Percentiles rank a stretch among this genome's conserved stretches.
Evolutionary conservation across 2,888 invertebrate genomes (phyloP).

Genomic region (Metopia argyrocephala): DNA sequence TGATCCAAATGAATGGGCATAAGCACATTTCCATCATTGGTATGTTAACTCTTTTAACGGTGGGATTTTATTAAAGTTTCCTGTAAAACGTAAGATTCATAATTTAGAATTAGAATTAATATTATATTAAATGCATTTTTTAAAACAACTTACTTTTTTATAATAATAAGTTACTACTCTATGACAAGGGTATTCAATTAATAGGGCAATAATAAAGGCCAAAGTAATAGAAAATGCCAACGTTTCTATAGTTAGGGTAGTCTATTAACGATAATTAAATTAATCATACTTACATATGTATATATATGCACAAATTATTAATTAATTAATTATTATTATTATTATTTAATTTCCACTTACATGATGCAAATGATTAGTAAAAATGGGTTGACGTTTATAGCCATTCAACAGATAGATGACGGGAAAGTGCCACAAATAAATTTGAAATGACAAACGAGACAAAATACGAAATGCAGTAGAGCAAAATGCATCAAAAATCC

Average conservation of each 20-base stretch:
- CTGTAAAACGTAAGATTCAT: neutral
- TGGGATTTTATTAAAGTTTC: neutral
- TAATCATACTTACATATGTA: no score
- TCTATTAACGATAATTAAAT: no score
- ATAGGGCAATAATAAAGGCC: conserved; percentile 68
- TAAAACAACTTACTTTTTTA: conserved; percentile 29
- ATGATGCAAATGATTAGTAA: conserved; percentile 68
- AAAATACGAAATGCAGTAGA: conserved; percentile 68
- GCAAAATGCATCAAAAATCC: conserved; percentile 43
- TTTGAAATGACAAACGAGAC: conserved; percentile 73
- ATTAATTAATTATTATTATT: no score
- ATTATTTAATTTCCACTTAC: no score
- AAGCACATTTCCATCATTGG: neutral
- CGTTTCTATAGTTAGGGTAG: conserved; percentile 58
- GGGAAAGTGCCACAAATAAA: conserved; percentile 73
- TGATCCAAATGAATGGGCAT: no score
- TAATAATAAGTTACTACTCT: conserved; percentile 10
- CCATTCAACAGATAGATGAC: conserved; percentile 68
- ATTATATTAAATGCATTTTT: neutral
- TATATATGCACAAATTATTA: no score
- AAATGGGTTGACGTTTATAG: conserved; percentile 69
- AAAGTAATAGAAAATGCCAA: conserved; percentile 68
- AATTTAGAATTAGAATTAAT: neutral
- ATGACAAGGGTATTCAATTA: conserved; percentile 71
- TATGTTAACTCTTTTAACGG: neutral